A percentile compares a stretch with the other conserved stretches of the same genome.
These are phyloP conservation scores for Eumaeus atala DNA, from an alignment of 1,140 invertebrate genomes.

Conservation along the genomic window DNA sequence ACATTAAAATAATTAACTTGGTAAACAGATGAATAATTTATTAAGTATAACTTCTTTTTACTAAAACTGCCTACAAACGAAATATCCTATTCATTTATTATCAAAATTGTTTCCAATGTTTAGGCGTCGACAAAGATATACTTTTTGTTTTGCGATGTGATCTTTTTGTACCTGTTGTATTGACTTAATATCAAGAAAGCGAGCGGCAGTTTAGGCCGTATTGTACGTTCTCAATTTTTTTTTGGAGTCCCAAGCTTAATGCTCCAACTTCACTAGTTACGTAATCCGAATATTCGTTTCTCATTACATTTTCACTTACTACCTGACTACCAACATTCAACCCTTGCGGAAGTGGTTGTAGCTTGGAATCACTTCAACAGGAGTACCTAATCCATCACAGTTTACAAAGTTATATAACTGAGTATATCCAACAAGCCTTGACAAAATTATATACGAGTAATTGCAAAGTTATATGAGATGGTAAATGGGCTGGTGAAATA, in stretches of 20 bases:
- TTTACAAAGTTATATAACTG: conserved; percentile 31
- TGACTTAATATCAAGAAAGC: conserved; percentile 4
- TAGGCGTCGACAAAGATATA: neutral
- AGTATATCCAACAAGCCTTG: conserved; percentile 30
- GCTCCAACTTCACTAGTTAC: conserved; percentile 25
- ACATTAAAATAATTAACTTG: conserved; percentile 21
- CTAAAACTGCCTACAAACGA: conserved; percentile 7
- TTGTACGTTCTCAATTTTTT: conserved; percentile 18
- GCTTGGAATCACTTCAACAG: conserved; percentile 26
- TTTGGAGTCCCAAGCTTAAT: conserved; percentile 24
- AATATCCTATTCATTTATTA: conserved; percentile 12
- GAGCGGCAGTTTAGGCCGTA: neutral
- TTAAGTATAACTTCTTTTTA: conserved; percentile 11
- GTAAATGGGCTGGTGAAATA: conserved; percentile 31
- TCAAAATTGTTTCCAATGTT: neutral
- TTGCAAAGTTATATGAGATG: conserved; percentile 26
- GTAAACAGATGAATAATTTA: too few species aligned
- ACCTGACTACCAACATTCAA: conserved; percentile 19
- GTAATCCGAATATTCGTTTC: conserved; percentile 26
- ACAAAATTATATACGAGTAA: conserved; percentile 29
- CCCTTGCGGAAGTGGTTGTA: conserved; percentile 19
- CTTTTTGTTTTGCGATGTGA: conserved; percentile 8
- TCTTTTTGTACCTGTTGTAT: conserved; percentile 9
- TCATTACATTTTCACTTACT: too few species aligned
- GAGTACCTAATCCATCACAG: conserved; percentile 22